phyloP scores from a whole-genome alignment of 2,797 vertebrate species.

The Heterohyrax brucei region DNA sequence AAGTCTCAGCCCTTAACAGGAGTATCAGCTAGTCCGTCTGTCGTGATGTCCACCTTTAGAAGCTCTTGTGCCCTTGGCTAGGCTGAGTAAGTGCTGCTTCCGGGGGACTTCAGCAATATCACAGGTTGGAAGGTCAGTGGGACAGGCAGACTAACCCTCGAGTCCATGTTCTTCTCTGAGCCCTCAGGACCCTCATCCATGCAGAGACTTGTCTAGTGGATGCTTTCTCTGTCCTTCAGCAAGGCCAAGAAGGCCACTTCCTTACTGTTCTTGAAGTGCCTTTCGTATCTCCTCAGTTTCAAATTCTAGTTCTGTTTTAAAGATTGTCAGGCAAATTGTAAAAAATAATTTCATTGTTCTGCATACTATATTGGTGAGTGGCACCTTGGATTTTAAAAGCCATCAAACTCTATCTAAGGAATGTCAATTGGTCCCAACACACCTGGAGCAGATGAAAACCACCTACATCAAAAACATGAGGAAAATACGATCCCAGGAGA shows the following conservation, averaged over 20 bases:
- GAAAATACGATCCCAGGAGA: too few relatives aligned
- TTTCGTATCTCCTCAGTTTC: not conserved
- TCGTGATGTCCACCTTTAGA: not conserved
- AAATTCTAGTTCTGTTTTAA: not conserved
- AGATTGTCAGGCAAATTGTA: not conserved
- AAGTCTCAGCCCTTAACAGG: not conserved
- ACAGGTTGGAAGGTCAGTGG: not conserved
- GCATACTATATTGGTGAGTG: too few relatives aligned
- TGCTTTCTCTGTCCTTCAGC: rapidly evolving
- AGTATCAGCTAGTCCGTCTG: not conserved
- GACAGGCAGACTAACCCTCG: not conserved
- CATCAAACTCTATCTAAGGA: too few relatives aligned
- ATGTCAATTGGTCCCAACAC: too few relatives aligned
- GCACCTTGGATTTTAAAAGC: too few relatives aligned
- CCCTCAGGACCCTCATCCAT: rapidly evolving
- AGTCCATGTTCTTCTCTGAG: too few relatives aligned
- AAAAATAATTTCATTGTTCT: not conserved
- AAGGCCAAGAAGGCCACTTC: too few relatives aligned
- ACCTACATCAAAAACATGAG: too few relatives aligned
- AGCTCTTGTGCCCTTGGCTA: not conserved
- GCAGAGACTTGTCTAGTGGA: rapidly evolving
- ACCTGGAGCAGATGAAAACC: too few relatives aligned
- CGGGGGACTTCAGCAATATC: rapidly evolving
- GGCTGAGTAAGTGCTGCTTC: not conserved
- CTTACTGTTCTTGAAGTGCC: rapidly evolving